phyloP scores from a whole-genome alignment of 2,888 invertebrate genomes.

The Lamellibrachia satsuma region DNA sequence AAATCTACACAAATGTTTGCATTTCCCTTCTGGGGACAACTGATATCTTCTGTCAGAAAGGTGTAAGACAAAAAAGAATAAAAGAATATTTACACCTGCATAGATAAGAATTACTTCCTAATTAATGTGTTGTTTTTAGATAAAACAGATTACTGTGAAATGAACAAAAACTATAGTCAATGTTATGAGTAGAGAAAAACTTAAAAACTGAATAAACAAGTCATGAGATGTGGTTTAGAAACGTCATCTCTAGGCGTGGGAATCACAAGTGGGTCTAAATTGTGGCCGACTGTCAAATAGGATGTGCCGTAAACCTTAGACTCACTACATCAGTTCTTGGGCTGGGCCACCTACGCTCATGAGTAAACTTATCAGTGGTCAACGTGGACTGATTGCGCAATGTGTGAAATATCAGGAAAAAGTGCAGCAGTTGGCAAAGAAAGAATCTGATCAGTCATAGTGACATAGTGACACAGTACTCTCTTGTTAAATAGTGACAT shows the following conservation, averaged over 20 bases:
- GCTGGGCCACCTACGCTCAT: background rate
- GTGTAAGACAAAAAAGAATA: background rate
- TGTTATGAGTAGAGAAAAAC: background rate
- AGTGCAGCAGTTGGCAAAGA: background rate
- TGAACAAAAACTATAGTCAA: background rate
- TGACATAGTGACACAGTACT: no score
- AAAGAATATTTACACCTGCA: background rate
- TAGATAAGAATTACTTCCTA: background rate
- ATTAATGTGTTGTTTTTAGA: background rate
- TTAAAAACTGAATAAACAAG: background rate
- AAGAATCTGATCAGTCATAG: background rate
- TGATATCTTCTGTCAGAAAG: background rate
- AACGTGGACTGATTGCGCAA: background rate
- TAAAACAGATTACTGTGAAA: background rate
- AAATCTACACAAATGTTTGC: background rate
- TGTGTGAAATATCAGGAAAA: background rate
- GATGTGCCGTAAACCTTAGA: background rate
- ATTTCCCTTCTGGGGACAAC: background rate
- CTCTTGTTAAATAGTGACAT: no score
- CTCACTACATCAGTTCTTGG: background rate
- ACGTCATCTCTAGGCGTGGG: background rate
- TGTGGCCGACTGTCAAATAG: background rate
- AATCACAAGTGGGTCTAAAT: background rate
- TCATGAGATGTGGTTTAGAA: background rate
- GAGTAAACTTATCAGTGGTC: slow-evolving; percentile 8